Evolutionary conservation across 2,113 vertebrate species (phyloP).

Genomic region (Corythaeola cristata): DNA sequence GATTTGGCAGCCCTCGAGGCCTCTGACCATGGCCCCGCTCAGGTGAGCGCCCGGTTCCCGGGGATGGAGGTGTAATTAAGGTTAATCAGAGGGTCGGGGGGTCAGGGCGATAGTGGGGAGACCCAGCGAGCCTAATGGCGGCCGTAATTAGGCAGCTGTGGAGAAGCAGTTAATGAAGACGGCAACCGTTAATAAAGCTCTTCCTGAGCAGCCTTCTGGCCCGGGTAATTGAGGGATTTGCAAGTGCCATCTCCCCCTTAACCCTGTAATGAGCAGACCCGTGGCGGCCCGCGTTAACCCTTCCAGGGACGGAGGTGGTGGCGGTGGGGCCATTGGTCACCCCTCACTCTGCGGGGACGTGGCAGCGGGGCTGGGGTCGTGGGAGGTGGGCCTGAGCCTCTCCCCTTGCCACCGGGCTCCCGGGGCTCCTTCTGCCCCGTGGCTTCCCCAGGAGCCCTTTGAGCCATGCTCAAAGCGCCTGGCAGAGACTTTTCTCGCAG

Average conservation of each 20-base stretch:
- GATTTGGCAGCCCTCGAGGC: not conserved
- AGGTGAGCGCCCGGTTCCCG: conserved; percentile 31
- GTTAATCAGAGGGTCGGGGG: conserved; percentile 57
- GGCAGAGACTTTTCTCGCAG: conserved; percentile 70
- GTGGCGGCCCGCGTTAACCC: conserved; percentile 37
- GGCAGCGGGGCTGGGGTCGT: not conserved
- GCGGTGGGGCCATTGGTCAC: not conserved
- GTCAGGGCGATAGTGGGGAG: conserved; percentile 53
- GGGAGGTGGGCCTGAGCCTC: not conserved
- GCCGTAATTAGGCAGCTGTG: conserved; percentile 76
- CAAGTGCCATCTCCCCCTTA: conserved; percentile 69
- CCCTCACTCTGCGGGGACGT: not conserved
- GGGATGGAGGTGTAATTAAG: conserved; percentile 61
- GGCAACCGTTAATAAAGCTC: conserved; percentile 72
- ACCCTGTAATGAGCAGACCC: conserved; percentile 59
- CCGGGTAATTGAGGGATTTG: conserved; percentile 72
- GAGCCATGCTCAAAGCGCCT: conserved; percentile 60
- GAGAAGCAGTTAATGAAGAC: conserved; percentile 73
- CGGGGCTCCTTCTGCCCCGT: conserved; percentile 8
- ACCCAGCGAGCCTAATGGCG: conserved; percentile 58
- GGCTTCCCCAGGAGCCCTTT: conserved; percentile 62
- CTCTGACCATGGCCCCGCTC: not conserved
- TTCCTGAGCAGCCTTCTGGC: conserved; percentile 69
- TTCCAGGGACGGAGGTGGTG: not conserved
- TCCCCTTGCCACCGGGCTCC: not conserved